Base-by-base conservation (phyloP, 1,140 invertebrate species). In the Hermetia illucens region DNA sequence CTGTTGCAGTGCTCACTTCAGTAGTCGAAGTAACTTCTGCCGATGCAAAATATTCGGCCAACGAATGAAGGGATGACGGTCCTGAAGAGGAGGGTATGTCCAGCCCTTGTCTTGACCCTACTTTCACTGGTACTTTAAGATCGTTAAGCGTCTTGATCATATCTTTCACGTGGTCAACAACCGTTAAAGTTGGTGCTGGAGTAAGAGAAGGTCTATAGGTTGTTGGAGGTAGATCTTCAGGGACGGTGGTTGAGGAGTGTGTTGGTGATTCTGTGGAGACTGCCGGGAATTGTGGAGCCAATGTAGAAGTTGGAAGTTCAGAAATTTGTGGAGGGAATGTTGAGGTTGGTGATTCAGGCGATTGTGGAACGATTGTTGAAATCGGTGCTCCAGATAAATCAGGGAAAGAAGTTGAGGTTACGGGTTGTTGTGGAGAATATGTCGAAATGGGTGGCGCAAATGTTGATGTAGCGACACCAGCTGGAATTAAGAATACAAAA, bases 41-140 rank as follows among this genome's bases (percentile, higher is more conserved):
- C 12, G 74, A 74, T 5, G 79, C 79, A 53, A 83, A 83, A 47
- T 84, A 84, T 41, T 81, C 66, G 17, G 81, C 80, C 25, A 86
- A 51, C 2, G 79, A 79, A 48, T 83, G 79, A 3, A 86, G 55
- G 1, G 79, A 77, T 47, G 79, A 78, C 2, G 79, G 77, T 1
- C 78, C 77, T 0, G 77, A 71, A 2, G 79, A 80, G 13, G 71
- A 72, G 10, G 76, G 76, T 18, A 79, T 72, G 15, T 73, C 62
- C 17, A 79, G 58, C 19, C 75, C 76, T 31, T 65, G 63, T 42
- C 73, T 60, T 19, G 62, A 64, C 4, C 58, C 51, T 16, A 58
- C 50, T 4, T 57, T 47, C 5, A 55, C 50, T 19, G 46, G 46
- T 36, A 55, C 47, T 34, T 59, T 57, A 0, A 60, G 29, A 12